Conservation (phyloP, 2,113 vertebrate species). For the Epinephelus cyanopodus region DNA sequence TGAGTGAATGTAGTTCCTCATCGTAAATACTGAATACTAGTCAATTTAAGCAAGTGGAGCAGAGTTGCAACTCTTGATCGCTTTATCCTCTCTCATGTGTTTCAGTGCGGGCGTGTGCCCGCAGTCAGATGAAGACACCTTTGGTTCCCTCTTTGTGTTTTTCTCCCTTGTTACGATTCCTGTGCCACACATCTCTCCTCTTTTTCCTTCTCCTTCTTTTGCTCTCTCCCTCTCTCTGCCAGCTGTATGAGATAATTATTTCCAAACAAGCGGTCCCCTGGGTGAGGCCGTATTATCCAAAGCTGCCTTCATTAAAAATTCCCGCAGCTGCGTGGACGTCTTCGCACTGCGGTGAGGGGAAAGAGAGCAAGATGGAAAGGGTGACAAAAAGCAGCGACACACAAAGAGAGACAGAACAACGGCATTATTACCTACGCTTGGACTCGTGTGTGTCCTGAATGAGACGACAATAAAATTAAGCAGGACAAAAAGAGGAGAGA, state of each 20-base stretch:
- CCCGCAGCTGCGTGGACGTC: conserved; percentile 60
- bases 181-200: conserved; percentile 17
- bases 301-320: conserved; percentile 75
- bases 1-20: conserved; percentile 10
- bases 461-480: conserved; percentile 19
- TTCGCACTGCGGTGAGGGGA: conserved; percentile 40
- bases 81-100: conserved; percentile 7
- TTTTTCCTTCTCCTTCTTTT: conserved; percentile 8
- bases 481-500: conserved; percentile 16
- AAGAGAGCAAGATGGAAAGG: conserved; percentile 1
- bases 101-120: not conserved
- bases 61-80: conserved; percentile 13
- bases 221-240: conserved; percentile 43
- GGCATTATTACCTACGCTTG: conserved; percentile 15
- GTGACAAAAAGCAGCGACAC: not conserved
- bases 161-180: not conserved
- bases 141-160: not conserved
- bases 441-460: conserved; percentile 33
- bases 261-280: conserved; percentile 79
- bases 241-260: conserved; percentile 82
- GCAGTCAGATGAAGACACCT: conserved; percentile 32
- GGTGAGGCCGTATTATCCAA: conserved; percentile 74
- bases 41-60: conserved; percentile 32
- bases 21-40: conserved; percentile 39
- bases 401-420: not conserved